Percentiles rank a stretch among this genome's conserved stretches.
Conservation (phyloP, 2,113 vertebrate genomes). For the Tenebrosternarchus preto region DNA sequence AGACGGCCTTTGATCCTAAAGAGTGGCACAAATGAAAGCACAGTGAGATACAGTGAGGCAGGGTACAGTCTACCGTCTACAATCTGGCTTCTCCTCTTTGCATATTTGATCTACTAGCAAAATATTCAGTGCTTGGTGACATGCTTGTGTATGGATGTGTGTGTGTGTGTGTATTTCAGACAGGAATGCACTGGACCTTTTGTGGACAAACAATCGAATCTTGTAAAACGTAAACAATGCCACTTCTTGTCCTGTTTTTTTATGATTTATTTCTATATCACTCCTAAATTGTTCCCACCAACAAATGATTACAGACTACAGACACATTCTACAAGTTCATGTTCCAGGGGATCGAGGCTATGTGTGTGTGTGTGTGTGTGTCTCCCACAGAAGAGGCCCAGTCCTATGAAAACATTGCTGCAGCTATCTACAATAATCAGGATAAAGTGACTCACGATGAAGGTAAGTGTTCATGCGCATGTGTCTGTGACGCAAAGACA, state of each 20-base stretch:
- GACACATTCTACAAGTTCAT: too few species aligned
- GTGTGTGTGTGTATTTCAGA: constrained; percentile 35
- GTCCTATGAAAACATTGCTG: constrained; percentile 57
- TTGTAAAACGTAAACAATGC: constrained; percentile 12
- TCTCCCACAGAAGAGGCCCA: constrained; percentile 41
- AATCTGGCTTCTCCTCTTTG: too few species aligned
- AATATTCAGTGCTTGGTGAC: not conserved
- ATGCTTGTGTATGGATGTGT: constrained; percentile 13
- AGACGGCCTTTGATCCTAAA: constrained; percentile 11
- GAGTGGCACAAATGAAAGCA: not conserved
- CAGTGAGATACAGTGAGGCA: not conserved
- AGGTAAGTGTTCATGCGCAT: constrained; percentile 9
- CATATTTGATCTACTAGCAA: too few species aligned
- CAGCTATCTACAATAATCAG: constrained; percentile 49
- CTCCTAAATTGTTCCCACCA: too few species aligned
- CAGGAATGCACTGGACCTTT: too few species aligned
- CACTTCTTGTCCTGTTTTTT: too few species aligned
- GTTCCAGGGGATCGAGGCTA: too few species aligned
- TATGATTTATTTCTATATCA: not conserved
- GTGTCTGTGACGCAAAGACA: not conserved
- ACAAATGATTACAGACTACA: too few species aligned
- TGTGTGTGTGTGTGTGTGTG: constrained; percentile 24
- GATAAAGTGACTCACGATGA: constrained; percentile 18
- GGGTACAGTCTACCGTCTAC: too few species aligned
- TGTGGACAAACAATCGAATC: not conserved